A percentile compares a stretch with the other conserved stretches of the same genome.
These are phyloP conservation scores for Macaca mulatta DNA, from an alignment of 2,113 vertebrate species.

Conservation along the genomic window DNA sequence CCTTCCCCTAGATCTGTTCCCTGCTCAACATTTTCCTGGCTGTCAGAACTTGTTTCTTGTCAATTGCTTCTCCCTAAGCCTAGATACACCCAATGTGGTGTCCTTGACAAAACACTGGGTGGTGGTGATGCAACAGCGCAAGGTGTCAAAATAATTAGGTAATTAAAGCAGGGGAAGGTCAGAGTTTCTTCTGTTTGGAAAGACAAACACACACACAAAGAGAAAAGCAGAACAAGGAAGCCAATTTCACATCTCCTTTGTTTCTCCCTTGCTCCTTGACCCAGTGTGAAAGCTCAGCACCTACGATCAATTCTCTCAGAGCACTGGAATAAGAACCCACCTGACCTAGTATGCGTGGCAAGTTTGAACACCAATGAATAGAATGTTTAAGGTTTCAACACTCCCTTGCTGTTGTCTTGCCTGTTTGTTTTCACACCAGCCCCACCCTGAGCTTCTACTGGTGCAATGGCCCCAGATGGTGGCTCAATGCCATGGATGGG, in stretches of 20 bases:
- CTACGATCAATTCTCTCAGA: neutral
- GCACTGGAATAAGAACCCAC: neutral
- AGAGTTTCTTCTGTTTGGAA: conserved; percentile 74
- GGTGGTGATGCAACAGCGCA: conserved; percentile 74
- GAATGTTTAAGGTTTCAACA: conserved; percentile 74
- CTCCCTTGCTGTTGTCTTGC: conserved; percentile 65
- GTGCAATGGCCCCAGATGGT: conserved; percentile 33
- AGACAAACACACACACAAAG: conserved; percentile 68
- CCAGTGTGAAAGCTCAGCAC: neutral
- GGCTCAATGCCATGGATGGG: conserved; percentile 11
- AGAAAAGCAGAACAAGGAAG: conserved; percentile 43
- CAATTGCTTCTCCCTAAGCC: conserved; percentile 52
- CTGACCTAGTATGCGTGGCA: conserved; percentile 4
- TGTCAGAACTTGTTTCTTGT: conserved; percentile 40
- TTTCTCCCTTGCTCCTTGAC: neutral
- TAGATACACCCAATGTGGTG: conserved; percentile 66
- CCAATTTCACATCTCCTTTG: neutral
- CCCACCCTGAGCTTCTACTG: conserved; percentile 46
- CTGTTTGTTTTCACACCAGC: conserved; percentile 68
- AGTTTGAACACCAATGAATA: conserved; percentile 36
- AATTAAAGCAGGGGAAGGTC: conserved; percentile 81
- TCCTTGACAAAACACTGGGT: conserved; percentile 74
- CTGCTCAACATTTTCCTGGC: neutral
- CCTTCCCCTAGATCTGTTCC: neutral
- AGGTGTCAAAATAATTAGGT: conserved; percentile 84